phyloP scores from a whole-genome alignment of 2,113 vertebrate species.

The Rynchops niger region DNA sequence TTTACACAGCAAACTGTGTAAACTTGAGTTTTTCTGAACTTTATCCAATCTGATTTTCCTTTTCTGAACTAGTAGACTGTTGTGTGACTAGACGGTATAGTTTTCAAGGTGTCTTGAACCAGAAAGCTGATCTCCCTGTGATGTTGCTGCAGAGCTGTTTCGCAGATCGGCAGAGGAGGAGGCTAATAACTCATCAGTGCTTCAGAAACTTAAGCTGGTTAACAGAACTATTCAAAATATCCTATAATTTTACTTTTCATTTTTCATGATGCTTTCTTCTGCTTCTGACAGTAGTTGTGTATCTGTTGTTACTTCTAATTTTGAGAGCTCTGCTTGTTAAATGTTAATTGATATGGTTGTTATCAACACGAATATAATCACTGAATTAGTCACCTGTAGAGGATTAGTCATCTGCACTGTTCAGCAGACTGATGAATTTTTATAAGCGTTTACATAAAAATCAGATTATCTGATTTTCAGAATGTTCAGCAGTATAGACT shows the following conservation, averaged over 20 bases:
- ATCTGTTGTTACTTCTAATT: neutral
- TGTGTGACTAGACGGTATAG: neutral
- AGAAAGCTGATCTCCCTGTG: neutral
- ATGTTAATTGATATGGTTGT: conserved; percentile 40
- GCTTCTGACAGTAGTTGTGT: neutral
- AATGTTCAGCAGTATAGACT: neutral
- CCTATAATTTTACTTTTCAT: neutral
- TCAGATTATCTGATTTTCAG: neutral
- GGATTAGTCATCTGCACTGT: conserved; percentile 27
- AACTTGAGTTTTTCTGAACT: neutral
- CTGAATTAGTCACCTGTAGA: conserved; percentile 39
- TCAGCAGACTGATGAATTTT: conserved; percentile 17
- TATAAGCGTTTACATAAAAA: neutral
- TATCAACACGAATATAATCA: conserved; percentile 27
- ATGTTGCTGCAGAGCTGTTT: neutral
- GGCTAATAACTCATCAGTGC: neutral
- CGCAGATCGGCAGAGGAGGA: neutral
- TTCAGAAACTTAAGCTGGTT: neutral
- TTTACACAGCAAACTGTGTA: too few relatives aligned
- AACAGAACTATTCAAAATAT: neutral
- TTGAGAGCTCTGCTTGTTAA: conserved; percentile 41
- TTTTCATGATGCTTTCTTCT: neutral
- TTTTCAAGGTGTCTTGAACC: neutral
- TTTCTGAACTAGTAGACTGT: neutral
- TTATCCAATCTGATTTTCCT: neutral